Evolutionary conservation across 2,797 vertebrate species (phyloP).

Genomic region (Epinephelus coioides): DNA sequence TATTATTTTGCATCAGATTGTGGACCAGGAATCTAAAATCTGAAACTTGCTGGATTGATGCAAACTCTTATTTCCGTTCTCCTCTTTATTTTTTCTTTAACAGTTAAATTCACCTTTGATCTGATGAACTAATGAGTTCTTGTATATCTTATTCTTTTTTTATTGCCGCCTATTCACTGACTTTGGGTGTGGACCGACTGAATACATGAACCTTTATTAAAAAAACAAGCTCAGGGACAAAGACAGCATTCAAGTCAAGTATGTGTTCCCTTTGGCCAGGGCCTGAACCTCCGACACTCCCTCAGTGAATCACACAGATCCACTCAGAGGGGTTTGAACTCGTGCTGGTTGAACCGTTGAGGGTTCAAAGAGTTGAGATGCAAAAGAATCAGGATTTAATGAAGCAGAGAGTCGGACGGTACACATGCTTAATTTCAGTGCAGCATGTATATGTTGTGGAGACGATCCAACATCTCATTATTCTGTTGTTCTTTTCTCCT

Average conservation of each 20-base stretch:
- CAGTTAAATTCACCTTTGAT: neutral
- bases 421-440: neutral
- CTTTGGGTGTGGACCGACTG: neutral
- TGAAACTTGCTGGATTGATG: neutral
- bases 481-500: neutral
- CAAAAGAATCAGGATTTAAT: slow-evolving; percentile 1
- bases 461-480: neutral
- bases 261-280: slow-evolving; percentile 22
- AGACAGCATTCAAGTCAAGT: neutral
- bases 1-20: neutral
- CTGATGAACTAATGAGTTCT: neutral
- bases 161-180: neutral
- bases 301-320: slow-evolving; percentile 17
- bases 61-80: too few species aligned
- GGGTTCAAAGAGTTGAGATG: neutral
- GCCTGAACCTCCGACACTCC: slow-evolving; percentile 40
- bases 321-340: neutral
- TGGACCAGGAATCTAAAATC: neutral
- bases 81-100: neutral
- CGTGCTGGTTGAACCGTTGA: neutral
- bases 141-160: neutral
- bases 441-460: neutral
- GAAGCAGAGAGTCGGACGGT: neutral
- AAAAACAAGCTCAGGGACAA: slow-evolving; percentile 2
- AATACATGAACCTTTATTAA: neutral